Evolutionary conservation across 2,888 invertebrate species (phyloP).

Genomic region (Trichogramma evanescens): DNA sequence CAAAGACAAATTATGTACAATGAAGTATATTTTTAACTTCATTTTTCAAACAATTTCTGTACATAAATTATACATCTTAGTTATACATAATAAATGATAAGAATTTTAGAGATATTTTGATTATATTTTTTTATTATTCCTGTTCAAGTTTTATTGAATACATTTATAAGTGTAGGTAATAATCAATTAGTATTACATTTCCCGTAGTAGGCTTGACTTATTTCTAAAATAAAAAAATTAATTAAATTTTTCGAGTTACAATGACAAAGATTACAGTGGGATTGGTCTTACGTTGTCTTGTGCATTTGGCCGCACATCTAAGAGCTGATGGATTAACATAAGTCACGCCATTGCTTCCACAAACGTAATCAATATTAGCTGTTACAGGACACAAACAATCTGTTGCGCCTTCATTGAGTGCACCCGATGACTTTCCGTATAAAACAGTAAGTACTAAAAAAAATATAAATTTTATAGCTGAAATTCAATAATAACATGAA

Average conservation of each 20-base stretch:
- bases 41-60: too few relatives aligned
- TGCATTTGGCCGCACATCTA: not conserved
- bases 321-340: constrained; percentile 5
- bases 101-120: too few relatives aligned
- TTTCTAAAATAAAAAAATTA: not conserved
- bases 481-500: not conserved
- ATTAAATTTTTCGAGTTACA: not conserved
- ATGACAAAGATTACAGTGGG: too few relatives aligned
- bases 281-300: not conserved
- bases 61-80: too few relatives aligned
- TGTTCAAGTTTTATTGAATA: too few relatives aligned
- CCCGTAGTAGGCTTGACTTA: not conserved
- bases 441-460: not conserved
- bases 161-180: too few relatives aligned
- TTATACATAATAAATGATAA: too few relatives aligned
- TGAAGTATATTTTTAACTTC: too few relatives aligned
- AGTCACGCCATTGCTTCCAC: constrained; percentile 8
- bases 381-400: constrained; percentile 2
- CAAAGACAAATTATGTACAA: too few relatives aligned
- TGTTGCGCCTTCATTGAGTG: not conserved
- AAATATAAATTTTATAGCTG: not conserved
- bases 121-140: too few relatives aligned
- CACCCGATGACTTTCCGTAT: not conserved
- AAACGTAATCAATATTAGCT: constrained; percentile 5
- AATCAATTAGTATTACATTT: not conserved